Evolutionary conservation across 2,797 vertebrate species (phyloP), one percentile per base, ranked within the genome.

Genomic region (Cuniculus paca): DNA sequence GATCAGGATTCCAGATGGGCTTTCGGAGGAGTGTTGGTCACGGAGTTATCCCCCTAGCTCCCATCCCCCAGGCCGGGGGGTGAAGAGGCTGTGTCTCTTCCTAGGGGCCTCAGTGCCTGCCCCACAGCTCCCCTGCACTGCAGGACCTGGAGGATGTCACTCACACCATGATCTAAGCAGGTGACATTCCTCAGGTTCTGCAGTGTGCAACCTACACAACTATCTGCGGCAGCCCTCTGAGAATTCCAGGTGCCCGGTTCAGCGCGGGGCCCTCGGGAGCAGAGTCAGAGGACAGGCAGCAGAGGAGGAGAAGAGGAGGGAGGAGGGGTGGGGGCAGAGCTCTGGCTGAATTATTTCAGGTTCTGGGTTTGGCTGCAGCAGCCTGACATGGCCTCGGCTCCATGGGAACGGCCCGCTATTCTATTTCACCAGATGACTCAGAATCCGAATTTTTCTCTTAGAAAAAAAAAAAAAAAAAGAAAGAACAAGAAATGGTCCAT

Each of bases 351-450:
- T 61, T 12, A 75, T 70, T 95, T 85, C 84, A 85, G 74, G 78
- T 82, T 68, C 95, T 12, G 63, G 85, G 90, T 86, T 85, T 60
- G 88, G 74, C 94, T 16, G 12, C 81, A 91, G 78, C 85, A 56
- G 94, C 72, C 91, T 48, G 61, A 42, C 86, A 52, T 17, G 50
- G 93, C 90, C 86, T 72, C 11, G 39, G n/a, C 88, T 68, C 89
- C 52, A 22, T 36, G 86, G 85, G 94, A 95, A 94, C 56, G 0
- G 1, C 56, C 14, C 0, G 1, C 88, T 89, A 80, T 39, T 95
- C 89, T 77, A 4, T 87, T 89, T 91, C 82, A 58, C 52, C 1
- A 10, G 91, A 91, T 96, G 96, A 97, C 96, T 97, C 97, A 96
- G 85, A 96, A 93, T 80, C 74, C 22, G 75, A 95, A 86, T 87